Percentiles rank a stretch among this genome's conserved stretches.
phyloP scores from a whole-genome alignment of 1,140 invertebrate genomes.

The Trichomalopsis sarcophagae region DNA sequence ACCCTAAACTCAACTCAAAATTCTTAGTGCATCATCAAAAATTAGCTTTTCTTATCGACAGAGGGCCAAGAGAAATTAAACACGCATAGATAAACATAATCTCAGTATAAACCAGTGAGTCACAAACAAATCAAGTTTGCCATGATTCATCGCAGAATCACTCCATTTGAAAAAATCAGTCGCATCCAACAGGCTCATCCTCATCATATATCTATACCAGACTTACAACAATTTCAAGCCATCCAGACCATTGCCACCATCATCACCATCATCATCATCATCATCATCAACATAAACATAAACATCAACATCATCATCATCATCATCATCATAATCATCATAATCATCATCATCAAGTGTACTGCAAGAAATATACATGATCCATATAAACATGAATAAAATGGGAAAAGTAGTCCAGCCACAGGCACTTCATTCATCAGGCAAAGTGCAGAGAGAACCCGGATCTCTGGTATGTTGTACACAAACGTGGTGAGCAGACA shows the following conservation, averaged over 20 bases:
- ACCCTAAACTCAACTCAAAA: constrained; percentile 3
- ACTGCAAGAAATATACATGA: constrained; percentile 5
- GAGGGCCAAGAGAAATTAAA: background rate
- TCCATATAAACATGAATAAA: constrained; percentile 14
- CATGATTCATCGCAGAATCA: constrained; percentile 35
- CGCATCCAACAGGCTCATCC: background rate
- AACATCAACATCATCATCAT: background rate
- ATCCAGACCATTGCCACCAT: constrained; percentile 3
- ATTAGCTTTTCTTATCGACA: background rate
- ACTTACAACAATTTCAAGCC: constrained; percentile 41
- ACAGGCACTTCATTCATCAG: background rate
- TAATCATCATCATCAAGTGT: constrained; percentile 13
- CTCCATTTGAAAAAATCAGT: background rate
- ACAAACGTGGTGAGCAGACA: background rate
- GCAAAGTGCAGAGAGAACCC: background rate
- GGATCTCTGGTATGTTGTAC: background rate
- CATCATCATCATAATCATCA: background rate
- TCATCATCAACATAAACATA: no score
- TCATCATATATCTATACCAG: background rate
- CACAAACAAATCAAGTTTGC: constrained; percentile 15
- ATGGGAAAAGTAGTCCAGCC: background rate
- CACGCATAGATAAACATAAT: background rate
- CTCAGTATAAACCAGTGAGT: background rate
- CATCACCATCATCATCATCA: background rate
- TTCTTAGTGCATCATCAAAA: background rate